These are phyloP conservation scores for Cerastis leucographa DNA, from an alignment of 2,888 invertebrate genomes.

Conservation along the genomic window DNA sequence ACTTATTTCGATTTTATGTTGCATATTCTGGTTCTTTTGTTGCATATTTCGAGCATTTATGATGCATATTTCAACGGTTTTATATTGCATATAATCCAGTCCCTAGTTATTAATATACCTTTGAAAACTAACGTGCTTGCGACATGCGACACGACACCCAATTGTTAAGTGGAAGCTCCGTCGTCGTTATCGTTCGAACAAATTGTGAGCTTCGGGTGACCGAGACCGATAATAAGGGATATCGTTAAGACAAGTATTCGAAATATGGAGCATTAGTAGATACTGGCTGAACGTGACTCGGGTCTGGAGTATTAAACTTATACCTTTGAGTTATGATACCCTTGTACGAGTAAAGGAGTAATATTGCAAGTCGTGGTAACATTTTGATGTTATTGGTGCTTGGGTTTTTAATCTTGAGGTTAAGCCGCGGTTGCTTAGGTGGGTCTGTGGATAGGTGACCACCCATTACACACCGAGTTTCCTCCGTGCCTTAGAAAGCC, in stretches of 20 bases:
- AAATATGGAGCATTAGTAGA: slow-evolving; percentile 53
- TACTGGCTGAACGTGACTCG: slow-evolving; percentile 47
- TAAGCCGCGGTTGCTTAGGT: too few species aligned
- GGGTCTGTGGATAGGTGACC: too few species aligned
- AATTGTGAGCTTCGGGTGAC: slow-evolving; percentile 63
- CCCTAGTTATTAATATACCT: slow-evolving; percentile 43
- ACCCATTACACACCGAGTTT: too few species aligned
- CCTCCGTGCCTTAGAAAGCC: too few species aligned
- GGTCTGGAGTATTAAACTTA: slow-evolving; percentile 35
- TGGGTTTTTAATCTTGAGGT: background rate
- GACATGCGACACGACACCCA: slow-evolving; percentile 62
- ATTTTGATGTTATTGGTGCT: slow-evolving; percentile 24
- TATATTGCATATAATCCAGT: background rate
- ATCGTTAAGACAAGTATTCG: slow-evolving; percentile 60
- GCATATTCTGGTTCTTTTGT: background rate
- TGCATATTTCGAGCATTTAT: background rate
- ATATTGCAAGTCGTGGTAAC: slow-evolving; percentile 11
- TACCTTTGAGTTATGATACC: slow-evolving; percentile 49
- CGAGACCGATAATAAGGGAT: slow-evolving; percentile 53
- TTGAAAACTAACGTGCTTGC: slow-evolving; percentile 53
- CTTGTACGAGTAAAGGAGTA: background rate
- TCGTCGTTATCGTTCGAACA: slow-evolving; percentile 61
- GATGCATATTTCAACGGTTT: background rate
- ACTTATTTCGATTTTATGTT: background rate
- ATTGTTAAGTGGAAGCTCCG: slow-evolving; percentile 60